Conservation (phyloP, 2,888 invertebrate genomes). For the Galeopsomyia nigrocyanea region DNA sequence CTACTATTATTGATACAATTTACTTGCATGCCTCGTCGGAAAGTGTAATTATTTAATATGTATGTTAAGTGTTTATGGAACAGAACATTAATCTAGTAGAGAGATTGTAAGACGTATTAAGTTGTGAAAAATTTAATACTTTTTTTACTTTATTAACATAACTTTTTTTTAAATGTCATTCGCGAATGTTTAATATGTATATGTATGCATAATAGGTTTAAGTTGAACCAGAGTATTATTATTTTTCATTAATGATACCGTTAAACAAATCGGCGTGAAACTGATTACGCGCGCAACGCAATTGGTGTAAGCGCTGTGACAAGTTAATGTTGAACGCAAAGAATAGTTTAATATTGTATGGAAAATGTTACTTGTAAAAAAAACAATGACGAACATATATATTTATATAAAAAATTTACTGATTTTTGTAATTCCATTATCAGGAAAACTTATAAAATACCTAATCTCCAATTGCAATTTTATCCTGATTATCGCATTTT, state of each 20-base stretch:
- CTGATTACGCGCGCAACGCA: conserved; percentile 20
- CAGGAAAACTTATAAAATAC: too few species aligned
- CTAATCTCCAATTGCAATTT: too few species aligned
- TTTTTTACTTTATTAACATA: conserved; percentile 29
- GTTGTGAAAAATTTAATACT: conserved; percentile 5
- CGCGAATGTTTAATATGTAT: conserved; percentile 16
- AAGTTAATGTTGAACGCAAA: conserved; percentile 20
- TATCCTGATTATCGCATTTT: too few species aligned
- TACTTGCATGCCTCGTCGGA: too few species aligned
- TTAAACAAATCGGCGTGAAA: conserved; percentile 4
- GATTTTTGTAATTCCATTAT: too few species aligned
- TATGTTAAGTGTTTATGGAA: conserved; percentile 15
- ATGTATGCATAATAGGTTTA: conserved; percentile 11
- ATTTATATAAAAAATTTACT: conserved; percentile 32
- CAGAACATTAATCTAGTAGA: conserved; percentile 5
- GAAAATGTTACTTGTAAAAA: conserved; percentile 29
- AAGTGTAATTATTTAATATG: conserved; percentile 12
- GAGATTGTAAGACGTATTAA: conserved; percentile 8
- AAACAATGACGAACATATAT: conserved; percentile 27
- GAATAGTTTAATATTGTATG: conserved; percentile 28
- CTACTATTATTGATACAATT: neutral
- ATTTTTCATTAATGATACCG: conserved; percentile 18
- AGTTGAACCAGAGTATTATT: conserved; percentile 25
- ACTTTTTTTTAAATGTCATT: conserved; percentile 31
- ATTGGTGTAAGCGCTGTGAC: conserved; percentile 32